Evolutionary conservation across 1,140 invertebrate species (phyloP), one percentile per base, ranked within the genome.

Genomic region (Drosophila persimilis): DNA sequence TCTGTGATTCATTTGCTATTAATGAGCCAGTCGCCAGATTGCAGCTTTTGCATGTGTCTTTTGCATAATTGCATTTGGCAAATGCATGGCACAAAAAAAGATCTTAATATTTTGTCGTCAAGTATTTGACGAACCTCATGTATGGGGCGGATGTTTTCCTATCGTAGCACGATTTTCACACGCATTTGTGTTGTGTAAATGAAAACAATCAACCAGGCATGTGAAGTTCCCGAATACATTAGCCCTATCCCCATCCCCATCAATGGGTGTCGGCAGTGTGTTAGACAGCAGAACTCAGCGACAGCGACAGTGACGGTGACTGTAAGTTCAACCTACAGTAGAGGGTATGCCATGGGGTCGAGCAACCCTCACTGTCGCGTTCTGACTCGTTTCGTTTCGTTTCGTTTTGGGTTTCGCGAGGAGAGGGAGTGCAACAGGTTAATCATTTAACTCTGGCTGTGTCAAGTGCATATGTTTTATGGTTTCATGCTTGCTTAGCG

Each of bases 401-500:
- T 45, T 54, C 41, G 31, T 53, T 46, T 55, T 59, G 31, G 41
- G 62, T 48, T 67, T 7, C 41, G 48, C 11, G 53, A 31, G 24
- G 60, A 41, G 20, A 31, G n/a, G 31, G 22, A 46, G 61, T 74
- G 64, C 75, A 66, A 59, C 61, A 72, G 75, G 80, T 75, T 79
- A 83, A 84, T 84, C 71, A 84, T 61, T 83, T 79, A 50, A 74
- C 62, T 52, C 29, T 73, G 75, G 70, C 59, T 73, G 53, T 52
- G 63, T 56, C 56, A 54, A 77, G 54, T 77, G 74, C 74, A 77
- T 45, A 77, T 72, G 53, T 73, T 78, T 73, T 73, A 78, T 66
- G 76, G 56, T 74, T 73, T 74, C 47, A 67, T 63, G 79, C 62
- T 81, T 59, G 53, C 56, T 78, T 74, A 69, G 57, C 51, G 57